Base-by-base conservation (phyloP, 2,113 vertebrate species). In the Spilogale gracilis region DNA sequence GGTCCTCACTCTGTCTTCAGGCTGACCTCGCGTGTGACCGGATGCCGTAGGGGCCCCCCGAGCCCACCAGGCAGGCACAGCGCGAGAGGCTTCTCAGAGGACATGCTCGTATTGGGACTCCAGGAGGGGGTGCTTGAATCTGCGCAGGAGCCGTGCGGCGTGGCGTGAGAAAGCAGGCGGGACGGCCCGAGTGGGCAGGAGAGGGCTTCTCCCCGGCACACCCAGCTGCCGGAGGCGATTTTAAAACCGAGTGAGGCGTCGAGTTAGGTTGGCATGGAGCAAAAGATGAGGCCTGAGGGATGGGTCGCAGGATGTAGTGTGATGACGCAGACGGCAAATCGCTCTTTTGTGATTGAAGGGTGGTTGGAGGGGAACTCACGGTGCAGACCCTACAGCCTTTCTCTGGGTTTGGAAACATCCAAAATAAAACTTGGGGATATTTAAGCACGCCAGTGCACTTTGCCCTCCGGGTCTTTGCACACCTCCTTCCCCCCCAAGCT, bases 101-200 rank as follows among this genome's bases (percentile, higher is more conserved):
- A 54, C 1, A 56, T 50, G 73, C 45, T 27, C 23, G 3, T 16
- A 17, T 48, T 9, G 3, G 14, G 45, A 9, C 48, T 87, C 43
- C 16, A 4, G 67, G 43, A 65, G 23, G 18, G 13, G 6, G 9
- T 6, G 1, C 48, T 7, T 18, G 43, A 45, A 1, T 38, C 69
- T 3, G 1, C 1, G 0, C 1, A 4, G 74, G 32, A 52, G 5
- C 14, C 9, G 0, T 3, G 0, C 16, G 18, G 30, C 27, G 6
- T 8, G 65, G 43, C 50, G 11, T 2, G 6, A 81, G 48, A 25
- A 52, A 11, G 18, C 3, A n/a, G 80, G 30, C 17, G 8, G 0
- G 18, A 16, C 1, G 0, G 23, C 3, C 21, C 2, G 0, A 23
- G 38, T 52, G 48, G 27, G 11, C 1, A 14, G 67, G 67, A 74